Conservation (phyloP, 2,797 vertebrate species). For the Sparidentex hasta region DNA sequence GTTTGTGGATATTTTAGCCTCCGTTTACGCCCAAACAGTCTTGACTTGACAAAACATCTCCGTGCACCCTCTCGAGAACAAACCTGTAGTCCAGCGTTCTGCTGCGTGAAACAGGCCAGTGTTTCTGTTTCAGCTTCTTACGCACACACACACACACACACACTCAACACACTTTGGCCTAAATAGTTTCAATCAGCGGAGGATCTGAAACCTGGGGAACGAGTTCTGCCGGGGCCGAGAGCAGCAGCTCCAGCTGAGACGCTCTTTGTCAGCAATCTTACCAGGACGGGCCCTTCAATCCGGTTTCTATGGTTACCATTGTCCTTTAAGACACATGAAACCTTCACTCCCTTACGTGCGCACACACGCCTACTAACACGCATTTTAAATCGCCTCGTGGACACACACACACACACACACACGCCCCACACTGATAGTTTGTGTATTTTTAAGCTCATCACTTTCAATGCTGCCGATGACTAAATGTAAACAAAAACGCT, state of each 20-base stretch:
- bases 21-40: too few species aligned
- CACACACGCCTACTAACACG: slow-evolving; percentile 11
- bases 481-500: slow-evolving; percentile 8
- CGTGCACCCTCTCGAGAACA: too few species aligned
- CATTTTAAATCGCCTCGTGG: slow-evolving; percentile 19
- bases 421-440: too few species aligned
- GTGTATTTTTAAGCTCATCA: neutral
- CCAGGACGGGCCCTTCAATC: slow-evolving; percentile 51
- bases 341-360: slow-evolving; percentile 21
- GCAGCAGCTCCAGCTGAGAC: slow-evolving; percentile 47
- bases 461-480: neutral
- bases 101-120: neutral
- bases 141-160: neutral
- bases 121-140: neutral
- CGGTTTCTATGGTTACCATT: slow-evolving; percentile 80
- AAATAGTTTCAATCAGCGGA: slow-evolving; percentile 53
- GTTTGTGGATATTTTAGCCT: too few species aligned
- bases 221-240: slow-evolving; percentile 69
- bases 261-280: slow-evolving; percentile 72
- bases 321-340: slow-evolving; percentile 72
- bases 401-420: slow-evolving; percentile 31
- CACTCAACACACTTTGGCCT: slow-evolving; percentile 17
- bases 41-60: too few species aligned
- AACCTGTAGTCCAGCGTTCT: too few species aligned
- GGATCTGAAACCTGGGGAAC: slow-evolving; percentile 79